phyloP scores from a whole-genome alignment of 2,888 invertebrate species.

The Patella caerulea region DNA sequence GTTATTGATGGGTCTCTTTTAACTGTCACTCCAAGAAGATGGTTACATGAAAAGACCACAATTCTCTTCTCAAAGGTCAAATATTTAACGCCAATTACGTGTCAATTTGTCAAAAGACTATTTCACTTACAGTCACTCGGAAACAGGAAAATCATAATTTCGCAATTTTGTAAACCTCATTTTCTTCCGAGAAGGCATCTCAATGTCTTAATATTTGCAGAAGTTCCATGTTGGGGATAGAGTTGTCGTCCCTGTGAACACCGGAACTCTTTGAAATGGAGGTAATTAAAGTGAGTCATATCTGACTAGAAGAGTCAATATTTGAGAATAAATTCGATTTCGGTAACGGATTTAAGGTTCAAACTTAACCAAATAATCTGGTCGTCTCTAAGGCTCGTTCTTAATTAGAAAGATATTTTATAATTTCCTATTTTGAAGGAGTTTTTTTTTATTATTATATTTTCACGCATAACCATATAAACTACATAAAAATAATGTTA shows the following conservation, averaged over 20 bases:
- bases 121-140: not conserved
- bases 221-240: not conserved
- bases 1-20: too few relatives aligned
- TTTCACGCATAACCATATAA: too few relatives aligned
- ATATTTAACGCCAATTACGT: constrained; percentile 7
- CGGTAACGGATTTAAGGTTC: too few relatives aligned
- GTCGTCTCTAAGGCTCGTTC: too few relatives aligned
- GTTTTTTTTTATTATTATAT: too few relatives aligned
- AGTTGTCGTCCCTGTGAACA: not conserved
- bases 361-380: too few relatives aligned
- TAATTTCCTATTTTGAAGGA: too few relatives aligned
- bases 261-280: not conserved
- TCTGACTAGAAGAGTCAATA: not conserved
- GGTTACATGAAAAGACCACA: not conserved
- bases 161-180: not conserved
- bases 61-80: constrained; percentile 3
- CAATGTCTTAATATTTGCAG: not conserved
- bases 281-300: constrained; percentile 6
- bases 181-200: not conserved
- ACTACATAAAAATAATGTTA: too few relatives aligned
- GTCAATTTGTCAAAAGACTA: not conserved
- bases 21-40: too few relatives aligned
- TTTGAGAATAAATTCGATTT: not conserved
- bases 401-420: too few relatives aligned
- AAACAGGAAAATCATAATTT: constrained; percentile 4